These are phyloP conservation scores for Girardia tigrina DNA, from an alignment of 2,888 invertebrate genomes.

Conservation along the genomic window DNA sequence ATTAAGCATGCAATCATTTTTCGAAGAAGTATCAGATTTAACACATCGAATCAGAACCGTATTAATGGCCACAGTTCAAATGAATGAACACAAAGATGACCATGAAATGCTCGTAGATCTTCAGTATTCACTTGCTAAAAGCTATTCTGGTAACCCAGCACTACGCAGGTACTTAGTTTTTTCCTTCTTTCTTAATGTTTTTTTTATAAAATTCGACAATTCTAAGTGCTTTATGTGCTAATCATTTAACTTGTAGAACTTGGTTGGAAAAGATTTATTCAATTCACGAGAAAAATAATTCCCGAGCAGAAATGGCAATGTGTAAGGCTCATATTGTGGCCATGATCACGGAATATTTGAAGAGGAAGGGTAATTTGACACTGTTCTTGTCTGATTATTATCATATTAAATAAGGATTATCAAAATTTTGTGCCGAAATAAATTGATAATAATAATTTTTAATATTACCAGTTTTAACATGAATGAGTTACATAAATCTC, in stretches of 20 bases:
- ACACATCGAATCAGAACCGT: constrained; percentile 83
- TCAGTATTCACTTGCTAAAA: constrained; percentile 77
- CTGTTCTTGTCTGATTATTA: no score
- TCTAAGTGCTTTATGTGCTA: no score
- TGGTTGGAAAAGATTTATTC: constrained; percentile 32
- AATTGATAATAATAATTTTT: no score
- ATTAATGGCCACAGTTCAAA: constrained; percentile 78
- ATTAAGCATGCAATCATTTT: constrained; percentile 43
- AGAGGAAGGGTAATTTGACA: constrained; percentile 53
- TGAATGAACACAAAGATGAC: constrained; percentile 75
- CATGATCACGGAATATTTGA: constrained; percentile 76
- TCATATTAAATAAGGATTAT: no score
- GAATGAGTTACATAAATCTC: no score
- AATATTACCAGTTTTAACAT: no score
- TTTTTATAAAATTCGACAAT: no score
- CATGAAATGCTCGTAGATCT: constrained; percentile 78
- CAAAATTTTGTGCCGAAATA: no score
- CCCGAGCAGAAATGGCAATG: constrained; percentile 33
- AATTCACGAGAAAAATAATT: constrained; percentile 30
- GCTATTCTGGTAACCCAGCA: constrained; percentile 75
- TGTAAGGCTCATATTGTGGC: constrained; percentile 69
- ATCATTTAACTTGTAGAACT: constrained; percentile 32
- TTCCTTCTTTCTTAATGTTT: no score
- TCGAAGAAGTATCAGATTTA: constrained; percentile 76
- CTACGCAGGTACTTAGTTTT: constrained; percentile 59